Base-by-base conservation (phyloP, 2,888 invertebrate genomes). In the Epirrita christyi region DNA sequence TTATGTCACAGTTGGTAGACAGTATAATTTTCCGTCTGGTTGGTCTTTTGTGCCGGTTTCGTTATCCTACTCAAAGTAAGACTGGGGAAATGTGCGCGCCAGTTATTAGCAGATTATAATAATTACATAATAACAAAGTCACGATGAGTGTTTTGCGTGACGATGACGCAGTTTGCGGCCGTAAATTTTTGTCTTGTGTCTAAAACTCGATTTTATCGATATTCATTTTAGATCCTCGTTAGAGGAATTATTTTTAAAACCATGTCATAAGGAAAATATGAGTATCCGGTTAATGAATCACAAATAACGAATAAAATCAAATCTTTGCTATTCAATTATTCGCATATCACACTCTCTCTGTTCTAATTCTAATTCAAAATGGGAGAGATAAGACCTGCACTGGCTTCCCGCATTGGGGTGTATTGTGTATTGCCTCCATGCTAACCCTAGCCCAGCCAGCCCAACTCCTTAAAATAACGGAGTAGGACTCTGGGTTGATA, bases 21-120 rank as follows among this genome's bases (percentile, higher is more conserved):
- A 71, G 75, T 64, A 76, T 77, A 78, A 85, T 87, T 86, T 86
- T 85, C 81, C 83, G 80, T 77, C 72, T 80, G 78, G 78, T 71
- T 86, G 85, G 70, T 71, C 78, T 80, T 83, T 70, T 69, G 75
- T 77, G 80, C 70, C 74, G 56, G 63, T 63, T 70, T 69, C 66
- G 67, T 72, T 69, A 72, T 69, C 68, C 67, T n/a, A n/a, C n/a
- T 71, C 75, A 64, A 79, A 75, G 71, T 76, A 67, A 77, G 72
- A 57, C 68, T 73, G 67, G 69, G 72, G 73, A 72, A 71, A 73
- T 73, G 60, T 60, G 62, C 56, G 43, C 56, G 43, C 58, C 37
- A 57, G 48, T 28, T 66, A 67, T 65, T 51, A 27, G 55, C 11
- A 60, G 60, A 66, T 76, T 70, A 68, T 60, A 56, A 64, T 70